Conservation (phyloP, 2,888 invertebrate genomes). For the Folsomia manolachei region DNA sequence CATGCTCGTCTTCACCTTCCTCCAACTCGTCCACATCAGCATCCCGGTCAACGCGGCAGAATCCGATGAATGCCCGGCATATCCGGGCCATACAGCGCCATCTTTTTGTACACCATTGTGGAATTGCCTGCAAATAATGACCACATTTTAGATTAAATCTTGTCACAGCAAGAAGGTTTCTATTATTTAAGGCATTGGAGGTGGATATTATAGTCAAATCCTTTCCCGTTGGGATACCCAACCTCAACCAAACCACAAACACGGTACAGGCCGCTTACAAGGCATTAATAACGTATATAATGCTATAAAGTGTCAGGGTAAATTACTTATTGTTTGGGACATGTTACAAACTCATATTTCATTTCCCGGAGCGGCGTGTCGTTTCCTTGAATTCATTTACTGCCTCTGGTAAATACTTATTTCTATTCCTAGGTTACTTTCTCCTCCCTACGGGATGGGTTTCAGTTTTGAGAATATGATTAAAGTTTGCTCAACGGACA, state of each 20-base stretch:
- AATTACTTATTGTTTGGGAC: background rate
- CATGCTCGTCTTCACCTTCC: constrained; percentile 57
- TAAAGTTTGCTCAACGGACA: background rate
- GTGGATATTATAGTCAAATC: too few relatives aligned
- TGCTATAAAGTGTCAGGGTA: background rate
- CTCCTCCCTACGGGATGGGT: background rate
- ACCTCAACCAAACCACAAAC: background rate
- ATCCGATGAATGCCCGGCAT: constrained; percentile 62
- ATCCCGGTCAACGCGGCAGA: constrained; percentile 68
- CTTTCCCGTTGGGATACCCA: background rate
- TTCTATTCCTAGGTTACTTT: too few relatives aligned
- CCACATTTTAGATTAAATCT: background rate
- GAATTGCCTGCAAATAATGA: constrained; percentile 35
- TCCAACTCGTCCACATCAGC: constrained; percentile 61
- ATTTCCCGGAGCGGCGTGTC: background rate
- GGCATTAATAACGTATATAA: too few relatives aligned
- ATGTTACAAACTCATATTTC: background rate
- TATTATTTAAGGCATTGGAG: too few relatives aligned
- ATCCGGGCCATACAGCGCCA: constrained; percentile 53
- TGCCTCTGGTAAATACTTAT: too few relatives aligned
- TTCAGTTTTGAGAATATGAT: background rate
- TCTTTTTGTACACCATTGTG: constrained; percentile 41
- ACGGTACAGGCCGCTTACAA: too few relatives aligned
- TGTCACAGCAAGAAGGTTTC: too few relatives aligned
- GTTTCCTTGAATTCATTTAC: background rate